These are phyloP conservation scores for Pseudomyrmex gracilis DNA, from an alignment of 1,140 invertebrate species.

Conservation along the genomic window DNA sequence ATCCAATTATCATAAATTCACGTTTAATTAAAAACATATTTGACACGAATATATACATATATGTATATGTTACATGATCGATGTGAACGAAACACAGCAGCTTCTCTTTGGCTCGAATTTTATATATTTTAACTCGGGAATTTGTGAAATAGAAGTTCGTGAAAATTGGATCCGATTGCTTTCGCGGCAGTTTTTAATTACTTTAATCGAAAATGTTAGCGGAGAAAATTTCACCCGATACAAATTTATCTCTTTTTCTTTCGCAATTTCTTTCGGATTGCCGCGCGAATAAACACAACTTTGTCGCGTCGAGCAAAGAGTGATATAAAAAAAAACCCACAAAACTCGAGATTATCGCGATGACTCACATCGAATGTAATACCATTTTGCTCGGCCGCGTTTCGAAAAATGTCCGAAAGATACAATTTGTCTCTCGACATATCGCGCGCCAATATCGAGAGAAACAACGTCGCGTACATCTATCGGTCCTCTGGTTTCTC, in stretches of 20 bases:
- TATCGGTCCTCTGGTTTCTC: not conserved
- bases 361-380: not conserved
- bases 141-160: not conserved
- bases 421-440: too few relatives aligned
- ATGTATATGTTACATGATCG: not conserved
- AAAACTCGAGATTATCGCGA: not conserved
- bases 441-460: not conserved
- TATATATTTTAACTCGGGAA: not conserved
- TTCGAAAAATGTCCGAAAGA: not conserved
- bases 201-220: slow-evolving; percentile 31
- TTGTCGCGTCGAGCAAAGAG: not conserved
- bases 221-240: not conserved
- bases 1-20: slow-evolving; percentile 26
- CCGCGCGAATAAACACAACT: not conserved
- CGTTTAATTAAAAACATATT: slow-evolving; percentile 34
- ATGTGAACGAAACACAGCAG: too few relatives aligned
- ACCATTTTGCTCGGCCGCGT: not conserved
- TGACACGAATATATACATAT: not conserved
- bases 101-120: not conserved
- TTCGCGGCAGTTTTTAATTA: not conserved
- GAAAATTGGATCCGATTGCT: slow-evolving; percentile 26
- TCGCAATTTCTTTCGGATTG: not conserved
- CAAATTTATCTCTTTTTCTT: slow-evolving; percentile 6
- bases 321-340: not conserved
- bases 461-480: slow-evolving; percentile 1